These are phyloP conservation scores for Belgica antarctica DNA, from an alignment of 2,888 invertebrate genomes.

Conservation along the genomic window DNA sequence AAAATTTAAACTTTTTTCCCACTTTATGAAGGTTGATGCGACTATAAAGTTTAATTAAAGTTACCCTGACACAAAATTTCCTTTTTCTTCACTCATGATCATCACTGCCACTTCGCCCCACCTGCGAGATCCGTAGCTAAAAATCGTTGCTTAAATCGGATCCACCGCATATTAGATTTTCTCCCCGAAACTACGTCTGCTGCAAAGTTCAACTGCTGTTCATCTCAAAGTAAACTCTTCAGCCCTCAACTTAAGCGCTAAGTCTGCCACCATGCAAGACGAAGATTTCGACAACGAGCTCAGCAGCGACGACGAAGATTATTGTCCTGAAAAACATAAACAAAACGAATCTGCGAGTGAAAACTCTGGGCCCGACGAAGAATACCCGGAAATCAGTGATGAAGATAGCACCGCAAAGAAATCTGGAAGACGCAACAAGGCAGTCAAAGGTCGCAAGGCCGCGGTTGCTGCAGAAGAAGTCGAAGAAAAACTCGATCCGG, in stretches of 20 bases:
- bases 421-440: conserved; percentile 41
- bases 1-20: neutral
- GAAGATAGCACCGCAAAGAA: conserved; percentile 51
- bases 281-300: conserved; percentile 49
- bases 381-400: conserved; percentile 59
- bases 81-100: too few relatives aligned
- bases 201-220: too few relatives aligned
- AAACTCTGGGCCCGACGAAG: conserved; percentile 61
- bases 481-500: conserved; percentile 54
- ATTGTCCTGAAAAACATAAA: conserved; percentile 61
- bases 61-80: too few relatives aligned
- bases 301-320: conserved; percentile 75
- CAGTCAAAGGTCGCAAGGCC: conserved; percentile 45
- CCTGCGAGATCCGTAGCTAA: too few relatives aligned
- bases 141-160: too few relatives aligned
- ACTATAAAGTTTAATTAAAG: neutral
- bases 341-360: conserved; percentile 48
- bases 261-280: too few relatives aligned
- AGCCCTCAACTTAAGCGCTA: too few relatives aligned
- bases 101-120: too few relatives aligned
- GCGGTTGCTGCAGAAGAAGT: conserved; percentile 46
- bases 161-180: too few relatives aligned
- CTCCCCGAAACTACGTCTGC: too few relatives aligned
- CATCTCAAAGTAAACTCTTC: too few relatives aligned
- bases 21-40: neutral